phyloP scores from a whole-genome alignment of 2,113 vertebrate species.

The Seriola aureovittata region DNA sequence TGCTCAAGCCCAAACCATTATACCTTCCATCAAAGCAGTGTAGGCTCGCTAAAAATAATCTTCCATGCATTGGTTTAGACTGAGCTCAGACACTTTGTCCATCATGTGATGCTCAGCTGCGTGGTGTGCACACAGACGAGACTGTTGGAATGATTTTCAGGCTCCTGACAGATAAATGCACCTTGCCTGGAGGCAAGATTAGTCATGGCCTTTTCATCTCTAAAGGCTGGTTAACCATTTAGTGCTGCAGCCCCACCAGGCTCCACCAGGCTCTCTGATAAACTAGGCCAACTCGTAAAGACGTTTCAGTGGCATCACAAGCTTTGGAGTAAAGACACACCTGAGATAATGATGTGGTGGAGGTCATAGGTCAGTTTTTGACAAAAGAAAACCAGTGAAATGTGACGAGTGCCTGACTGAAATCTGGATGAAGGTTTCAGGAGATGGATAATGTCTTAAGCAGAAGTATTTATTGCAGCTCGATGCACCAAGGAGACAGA shows the following conservation, averaged over 20 bases:
- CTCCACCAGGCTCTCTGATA: slow-evolving; percentile 19
- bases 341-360: no score
- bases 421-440: no score
- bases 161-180: slow-evolving; percentile 49
- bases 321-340: not conserved
- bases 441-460: no score
- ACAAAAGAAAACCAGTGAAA: no score
- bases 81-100: slow-evolving; percentile 24
- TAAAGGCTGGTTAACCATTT: slow-evolving; percentile 69
- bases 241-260: not conserved
- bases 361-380: no score
- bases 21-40: slow-evolving; percentile 24
- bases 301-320: slow-evolving; percentile 2
- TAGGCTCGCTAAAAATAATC: slow-evolving; percentile 18
- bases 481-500: no score
- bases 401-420: no score
- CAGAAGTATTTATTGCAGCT: no score
- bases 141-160: slow-evolving; percentile 20
- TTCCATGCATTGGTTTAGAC: not conserved
- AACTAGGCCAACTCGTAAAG: slow-evolving; percentile 51
- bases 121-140: slow-evolving; percentile 8
- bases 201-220: slow-evolving; percentile 53
- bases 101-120: slow-evolving; percentile 9
- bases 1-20: slow-evolving; percentile 14
- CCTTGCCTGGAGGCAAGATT: slow-evolving; percentile 59